Evolutionary conservation across 2,888 invertebrate species (phyloP).

Genomic region (Omphaloscelis lunosa): DNA sequence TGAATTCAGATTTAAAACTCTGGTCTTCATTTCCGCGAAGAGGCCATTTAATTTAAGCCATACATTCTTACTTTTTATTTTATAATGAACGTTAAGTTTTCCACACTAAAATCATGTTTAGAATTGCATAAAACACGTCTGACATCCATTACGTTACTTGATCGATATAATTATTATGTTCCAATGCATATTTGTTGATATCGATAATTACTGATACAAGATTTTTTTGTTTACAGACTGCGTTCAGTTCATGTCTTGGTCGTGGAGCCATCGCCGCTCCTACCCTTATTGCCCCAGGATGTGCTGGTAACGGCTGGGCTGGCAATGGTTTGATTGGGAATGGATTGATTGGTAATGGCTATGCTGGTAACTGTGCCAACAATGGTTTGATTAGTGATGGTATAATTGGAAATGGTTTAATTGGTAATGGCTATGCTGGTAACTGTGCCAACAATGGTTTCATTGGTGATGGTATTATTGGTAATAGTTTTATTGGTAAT

Average conservation of each 20-base stretch:
- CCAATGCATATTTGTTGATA: neutral
- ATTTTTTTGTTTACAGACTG: neutral
- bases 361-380: too few species aligned
- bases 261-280: neutral
- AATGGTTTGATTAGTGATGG: too few species aligned
- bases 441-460: neutral
- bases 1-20: neutral
- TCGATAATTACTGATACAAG: neutral
- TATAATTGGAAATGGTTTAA: too few species aligned
- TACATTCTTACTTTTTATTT: too few species aligned
- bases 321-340: neutral
- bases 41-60: too few species aligned
- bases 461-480: too few species aligned
- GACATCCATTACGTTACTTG: neutral
- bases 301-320: too few species aligned
- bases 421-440: neutral
- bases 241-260: conserved; percentile 11
- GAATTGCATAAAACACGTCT: neutral
- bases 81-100: too few species aligned
- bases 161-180: neutral
- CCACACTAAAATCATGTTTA: neutral
- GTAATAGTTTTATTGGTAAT: conserved; percentile 10
- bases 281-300: neutral
- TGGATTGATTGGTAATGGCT: too few species aligned
- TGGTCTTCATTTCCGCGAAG: too few species aligned